Evolutionary conservation across 2,797 vertebrate genomes (phyloP), one percentile per base, ranked within the genome.

Genomic region (Poeciliopsis presidionis): DNA sequence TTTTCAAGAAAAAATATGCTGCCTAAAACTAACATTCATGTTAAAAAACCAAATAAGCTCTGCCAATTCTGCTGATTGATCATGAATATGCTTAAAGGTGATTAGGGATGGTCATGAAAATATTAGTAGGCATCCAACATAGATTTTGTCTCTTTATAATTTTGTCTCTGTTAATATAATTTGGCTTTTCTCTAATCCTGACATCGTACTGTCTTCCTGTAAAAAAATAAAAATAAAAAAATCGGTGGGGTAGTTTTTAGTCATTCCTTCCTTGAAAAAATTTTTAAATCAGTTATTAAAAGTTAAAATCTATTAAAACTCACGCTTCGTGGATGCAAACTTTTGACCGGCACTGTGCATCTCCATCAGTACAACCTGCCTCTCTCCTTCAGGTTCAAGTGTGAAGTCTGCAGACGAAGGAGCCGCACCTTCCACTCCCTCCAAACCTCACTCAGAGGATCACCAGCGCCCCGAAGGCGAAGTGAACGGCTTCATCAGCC

Each of bases 311-410:
- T 36, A 28, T 16, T 41, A 5, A 69, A 39, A 16, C 7, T 69
- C 22, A 0, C 0, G 2, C 41, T 36, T 6, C 0, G 5, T 69
- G 39, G 36, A 25, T 70, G 67, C 25, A 43, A 16, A n/a, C 67
- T n/a, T 45, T 41, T 45, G 41, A 14, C 25, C 0, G 1, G 43
- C 41, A 1, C 25, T 18, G 41, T 75, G 6, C 41, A 22, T 39
- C 25, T 65, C 76, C 11, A 16, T 72, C 53, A 77, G 73, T 74
- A 4, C 53, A 18, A 2, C 36, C 43, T 45, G 0, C 46, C 78
- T 85, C n/a, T 87, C 57, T 65, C 47, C 8, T 69, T 36, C 90
- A 97, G 96, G 92, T 74, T 91, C 95, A 92, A 88, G 78, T 94
- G 84, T 80, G 84, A 92, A 81, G 74, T 84, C 94, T 93, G 91